Conservation (phyloP, 2,888 invertebrate species). For the Mesodorylaimus sp. region DNA sequence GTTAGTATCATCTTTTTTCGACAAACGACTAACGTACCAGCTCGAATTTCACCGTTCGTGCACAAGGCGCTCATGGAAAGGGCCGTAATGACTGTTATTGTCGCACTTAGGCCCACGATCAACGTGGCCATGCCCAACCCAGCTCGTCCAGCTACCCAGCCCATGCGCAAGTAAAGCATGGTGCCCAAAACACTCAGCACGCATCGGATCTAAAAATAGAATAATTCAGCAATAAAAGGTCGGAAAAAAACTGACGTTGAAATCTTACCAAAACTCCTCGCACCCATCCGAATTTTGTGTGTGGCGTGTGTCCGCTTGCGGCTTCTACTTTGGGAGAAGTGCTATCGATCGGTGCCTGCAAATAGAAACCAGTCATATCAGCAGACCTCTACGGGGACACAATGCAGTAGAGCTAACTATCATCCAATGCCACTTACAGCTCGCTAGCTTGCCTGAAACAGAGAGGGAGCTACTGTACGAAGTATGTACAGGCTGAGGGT, state of each 20-base stretch:
- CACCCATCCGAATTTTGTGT: constrained; percentile 82
- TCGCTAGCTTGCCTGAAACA: no score
- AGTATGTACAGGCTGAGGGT: no score
- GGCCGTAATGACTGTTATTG: constrained; percentile 60
- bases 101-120: constrained; percentile 23
- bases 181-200: constrained; percentile 97
- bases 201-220: constrained; percentile 44
- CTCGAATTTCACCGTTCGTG: constrained; percentile 94
- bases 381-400: no score
- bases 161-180: constrained; percentile 86
- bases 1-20: no score
- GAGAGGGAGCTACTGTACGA: no score
- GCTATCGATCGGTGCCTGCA: no score
- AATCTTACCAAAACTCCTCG: constrained; percentile 57
- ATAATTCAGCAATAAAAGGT: neutral
- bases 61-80: constrained; percentile 94
- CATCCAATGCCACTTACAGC: no score
- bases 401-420: no score
- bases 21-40: no score
- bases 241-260: neutral
- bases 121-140: constrained; percentile 38
- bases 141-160: constrained; percentile 90
- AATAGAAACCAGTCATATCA: no score
- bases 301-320: no score
- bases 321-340: no score